Evolutionary conservation across 2,113 vertebrate genomes (phyloP), one percentile per base, ranked within the genome.

Genomic region (Falco punctatus): DNA sequence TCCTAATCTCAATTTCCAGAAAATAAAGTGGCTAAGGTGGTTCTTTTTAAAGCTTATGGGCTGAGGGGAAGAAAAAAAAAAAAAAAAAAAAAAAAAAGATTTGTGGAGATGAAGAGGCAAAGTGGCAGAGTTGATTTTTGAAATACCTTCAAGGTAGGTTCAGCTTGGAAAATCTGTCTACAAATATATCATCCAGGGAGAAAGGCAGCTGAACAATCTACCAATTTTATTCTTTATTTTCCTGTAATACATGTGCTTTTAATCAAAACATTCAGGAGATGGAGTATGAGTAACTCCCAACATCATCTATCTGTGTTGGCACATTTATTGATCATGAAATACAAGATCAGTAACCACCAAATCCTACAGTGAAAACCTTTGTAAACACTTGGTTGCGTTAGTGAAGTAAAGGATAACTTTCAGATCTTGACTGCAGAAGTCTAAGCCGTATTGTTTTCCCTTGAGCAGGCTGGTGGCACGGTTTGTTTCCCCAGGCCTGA

Each of bases 31-130:
- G 9, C 23, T 71, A 52, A 67, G 7, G 20, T 65, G 5, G 3
- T 18, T 67, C 10, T 62, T 95, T 90, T 80, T 48, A 62, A 51
- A 87, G 44, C 6, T 64, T 40, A 22, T 7, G 6, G 6, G 14
- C 28, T 78, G n/a, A 90, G 22, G 13, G 9, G 5, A 24, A 40
- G 38, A 4, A 67, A 35, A 49, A 13, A 9, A 23, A 58, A 64
- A 13, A 30, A 15, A 6, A 1, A 9, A 19, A 8, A 8, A 15
- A 48, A 28, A 38, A 1, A 1, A 64, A 49, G 35, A 35, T 38
- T 9, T n/a, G 21, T 59, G 52, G 52, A 70, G 30, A 62, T 65
- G 15, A 78, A 38, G 27, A 6, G 18, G 30, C 10, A 61, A 81
- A 95, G 9, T 30, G 15, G 8, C 16, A 88, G 23, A 81, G 62